Conservation (phyloP, 2,888 invertebrate genomes). For the Blera fallax region DNA sequence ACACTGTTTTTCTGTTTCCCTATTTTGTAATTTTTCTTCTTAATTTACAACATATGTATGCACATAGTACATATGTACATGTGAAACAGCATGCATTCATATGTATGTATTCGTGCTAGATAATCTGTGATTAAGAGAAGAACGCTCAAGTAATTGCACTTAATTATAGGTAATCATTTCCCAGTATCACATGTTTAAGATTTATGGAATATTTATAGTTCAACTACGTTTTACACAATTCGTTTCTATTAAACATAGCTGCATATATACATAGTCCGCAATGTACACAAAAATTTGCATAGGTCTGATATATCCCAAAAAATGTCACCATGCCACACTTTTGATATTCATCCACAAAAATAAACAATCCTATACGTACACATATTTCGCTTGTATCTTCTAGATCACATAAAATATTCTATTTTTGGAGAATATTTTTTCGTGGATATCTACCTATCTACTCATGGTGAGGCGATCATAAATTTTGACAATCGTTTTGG, state of each 20-base stretch:
- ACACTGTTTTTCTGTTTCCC: no score
- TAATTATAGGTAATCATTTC: neutral
- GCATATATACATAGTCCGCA: no score
- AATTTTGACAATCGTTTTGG: neutral
- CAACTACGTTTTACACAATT: neutral
- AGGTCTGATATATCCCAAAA: neutral
- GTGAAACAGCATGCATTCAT: no score
- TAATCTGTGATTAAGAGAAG: neutral
- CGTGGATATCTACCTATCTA: neutral
- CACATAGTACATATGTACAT: no score
- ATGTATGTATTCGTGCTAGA: neutral
- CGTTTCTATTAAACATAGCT: neutral
- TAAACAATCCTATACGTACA: neutral
- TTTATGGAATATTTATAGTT: neutral
- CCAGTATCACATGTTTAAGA: no score
- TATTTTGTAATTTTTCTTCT: no score
- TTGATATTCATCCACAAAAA: neutral
- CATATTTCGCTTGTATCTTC: neutral
- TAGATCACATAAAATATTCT: neutral
- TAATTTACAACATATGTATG: no score
- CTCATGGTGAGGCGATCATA: neutral
- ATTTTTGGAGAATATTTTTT: constrained; percentile 8
- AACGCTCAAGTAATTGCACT: neutral
- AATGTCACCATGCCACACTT: neutral
- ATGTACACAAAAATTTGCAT: no score